phyloP scores from a whole-genome alignment of 2,797 vertebrate genomes.

The Xiphophorus birchmanni region DNA sequence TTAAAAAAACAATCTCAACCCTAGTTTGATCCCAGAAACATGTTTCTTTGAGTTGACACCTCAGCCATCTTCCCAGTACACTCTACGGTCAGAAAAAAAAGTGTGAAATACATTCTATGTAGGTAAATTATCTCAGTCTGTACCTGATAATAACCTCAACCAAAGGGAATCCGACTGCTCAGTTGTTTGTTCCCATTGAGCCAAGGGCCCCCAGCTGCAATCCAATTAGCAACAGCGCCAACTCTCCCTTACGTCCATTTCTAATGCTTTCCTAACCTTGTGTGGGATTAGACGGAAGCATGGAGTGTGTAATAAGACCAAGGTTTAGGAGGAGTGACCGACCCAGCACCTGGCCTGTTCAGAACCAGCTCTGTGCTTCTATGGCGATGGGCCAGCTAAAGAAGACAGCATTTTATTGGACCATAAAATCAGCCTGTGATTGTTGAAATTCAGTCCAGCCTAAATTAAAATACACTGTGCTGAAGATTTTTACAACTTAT shows the following conservation, averaged over 20 bases:
- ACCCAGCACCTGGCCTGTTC: neutral
- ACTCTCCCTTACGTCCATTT: conserved; percentile 36
- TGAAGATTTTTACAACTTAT: neutral
- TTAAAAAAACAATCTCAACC: neutral
- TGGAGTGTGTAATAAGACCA: conserved; percentile 41
- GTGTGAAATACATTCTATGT: neutral
- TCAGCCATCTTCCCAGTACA: neutral
- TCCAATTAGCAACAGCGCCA: conserved; percentile 28
- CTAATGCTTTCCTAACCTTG: conserved; percentile 62
- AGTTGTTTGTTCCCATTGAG: conserved; percentile 44
- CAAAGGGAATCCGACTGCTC: conserved; percentile 48
- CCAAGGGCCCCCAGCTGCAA: conserved; percentile 51
- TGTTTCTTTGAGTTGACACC: neutral
- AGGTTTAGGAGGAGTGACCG: neutral
- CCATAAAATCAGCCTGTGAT: neutral
- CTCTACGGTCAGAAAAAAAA: neutral
- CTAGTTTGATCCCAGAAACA: neutral
- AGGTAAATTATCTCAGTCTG: neutral
- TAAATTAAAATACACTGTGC: neutral
- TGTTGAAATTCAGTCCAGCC: neutral
- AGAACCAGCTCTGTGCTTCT: neutral
- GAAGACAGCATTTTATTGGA: neutral
- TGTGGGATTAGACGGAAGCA: conserved; percentile 51
- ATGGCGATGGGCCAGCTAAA: neutral
- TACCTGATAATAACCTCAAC: conserved; percentile 54